Evolutionary conservation across 2,888 invertebrate species (phyloP), one percentile per base, ranked within the genome.

Genomic region (Trissolcus brochymenae): DNA sequence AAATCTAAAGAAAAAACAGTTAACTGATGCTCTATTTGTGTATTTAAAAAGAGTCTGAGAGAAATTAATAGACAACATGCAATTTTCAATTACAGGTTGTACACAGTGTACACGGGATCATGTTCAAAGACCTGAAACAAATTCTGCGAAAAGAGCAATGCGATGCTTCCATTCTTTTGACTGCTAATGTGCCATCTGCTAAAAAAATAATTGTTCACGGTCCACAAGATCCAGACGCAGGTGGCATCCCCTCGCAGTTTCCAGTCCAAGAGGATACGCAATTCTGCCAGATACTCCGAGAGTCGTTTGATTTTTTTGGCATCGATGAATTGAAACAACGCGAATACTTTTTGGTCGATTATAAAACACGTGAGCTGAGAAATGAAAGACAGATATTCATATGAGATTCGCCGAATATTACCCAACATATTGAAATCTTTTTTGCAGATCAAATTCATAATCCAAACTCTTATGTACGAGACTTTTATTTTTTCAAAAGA

Each of bases 81-180:
- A 14, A 46, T 54, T 25, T 19, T 35, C 35, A 35, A 25, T 53
- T 90, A 11, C 84, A 96, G 95, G 95, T 99, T 21, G 98, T 98
- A 0, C 99, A 99, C 82, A 98, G 97, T 87, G 98, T 99, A 0
- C 98, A 99, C 86, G 99, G 99, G 16, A 97, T 99, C 74, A 98
- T 98, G 95, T 99, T 99, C 87, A 99, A 99, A 90, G 99, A 99
- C 90, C 91, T 99, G 19, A 99, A 99, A 86, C 99, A 99, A 90
- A 99, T 99, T 80, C 90, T 99, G 79, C 93, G 99, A 64, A 99
- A 99, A 88, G 99, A 99, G 88, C 99, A 99, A 87, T 99, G 99
- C 87, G 99, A 99, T 90, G 98, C 99, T 0, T 98, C 98, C 0
- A 95, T 99, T 84, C 91, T 99, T 79, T 91, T 99, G 1, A 99